Conservation (phyloP, 2,113 vertebrate species). For the Thomomys bottae region DNA sequence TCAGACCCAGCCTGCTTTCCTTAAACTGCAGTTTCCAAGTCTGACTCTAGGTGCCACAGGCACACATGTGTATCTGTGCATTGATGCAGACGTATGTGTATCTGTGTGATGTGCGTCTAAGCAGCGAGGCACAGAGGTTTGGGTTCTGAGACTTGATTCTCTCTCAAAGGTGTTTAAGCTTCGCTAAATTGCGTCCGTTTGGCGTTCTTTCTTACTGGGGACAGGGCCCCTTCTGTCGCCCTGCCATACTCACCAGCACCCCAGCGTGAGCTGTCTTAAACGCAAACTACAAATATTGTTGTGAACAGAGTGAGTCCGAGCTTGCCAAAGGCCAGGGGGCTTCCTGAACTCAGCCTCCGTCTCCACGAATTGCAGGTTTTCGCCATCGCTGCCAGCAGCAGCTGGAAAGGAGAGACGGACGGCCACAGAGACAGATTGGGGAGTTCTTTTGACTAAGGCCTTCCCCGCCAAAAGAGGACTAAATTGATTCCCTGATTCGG, state of each 20-base stretch:
- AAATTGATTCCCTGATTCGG: constrained; percentile 60
- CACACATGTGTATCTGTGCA: not conserved
- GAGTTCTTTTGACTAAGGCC: constrained; percentile 42
- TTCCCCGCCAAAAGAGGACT: not conserved
- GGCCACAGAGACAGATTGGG: not conserved
- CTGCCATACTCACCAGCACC: not conserved
- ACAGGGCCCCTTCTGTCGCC: not conserved
- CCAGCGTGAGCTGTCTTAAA: not conserved
- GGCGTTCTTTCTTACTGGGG: not conserved
- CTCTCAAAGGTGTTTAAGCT: constrained; percentile 30
- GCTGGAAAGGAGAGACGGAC: not conserved
- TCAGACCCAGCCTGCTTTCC: not conserved
- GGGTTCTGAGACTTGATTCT: constrained; percentile 1
- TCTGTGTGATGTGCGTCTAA: not conserved
- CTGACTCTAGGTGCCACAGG: not conserved
- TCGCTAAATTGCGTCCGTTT: constrained; percentile 38
- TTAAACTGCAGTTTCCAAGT: not conserved
- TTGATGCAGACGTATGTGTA: not conserved
- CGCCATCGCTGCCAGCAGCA: not conserved
- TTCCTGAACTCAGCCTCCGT: not conserved
- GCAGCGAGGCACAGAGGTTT: not conserved
- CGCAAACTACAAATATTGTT: not conserved
- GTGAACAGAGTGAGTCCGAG: not conserved
- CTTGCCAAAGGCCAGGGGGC: not conserved
- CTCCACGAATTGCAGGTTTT: not conserved